Conservation (phyloP, 2,888 invertebrate species). For the Diaphora mendica region DNA sequence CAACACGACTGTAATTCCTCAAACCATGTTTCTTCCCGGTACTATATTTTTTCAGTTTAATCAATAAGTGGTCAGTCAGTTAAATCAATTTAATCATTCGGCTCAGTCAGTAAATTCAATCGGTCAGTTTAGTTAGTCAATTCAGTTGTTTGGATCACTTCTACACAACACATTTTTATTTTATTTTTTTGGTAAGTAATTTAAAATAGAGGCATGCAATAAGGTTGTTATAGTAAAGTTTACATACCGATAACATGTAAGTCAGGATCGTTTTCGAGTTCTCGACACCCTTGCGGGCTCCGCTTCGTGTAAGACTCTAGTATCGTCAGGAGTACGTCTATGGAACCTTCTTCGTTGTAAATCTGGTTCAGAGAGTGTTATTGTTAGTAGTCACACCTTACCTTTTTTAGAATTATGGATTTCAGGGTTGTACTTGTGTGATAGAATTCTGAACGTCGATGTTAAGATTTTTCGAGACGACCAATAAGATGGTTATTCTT, state of each 20-base stretch:
- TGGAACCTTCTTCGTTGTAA: conserved; percentile 78
- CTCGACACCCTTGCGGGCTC: conserved; percentile 63
- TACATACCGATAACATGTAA: conserved; percentile 69
- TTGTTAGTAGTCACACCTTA: not conserved
- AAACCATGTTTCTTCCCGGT: no score
- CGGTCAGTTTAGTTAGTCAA: not conserved
- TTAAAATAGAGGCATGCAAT: not conserved
- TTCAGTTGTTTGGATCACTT: not conserved
- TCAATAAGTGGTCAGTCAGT: no score
- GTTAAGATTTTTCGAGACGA: no score
- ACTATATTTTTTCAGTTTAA: no score
- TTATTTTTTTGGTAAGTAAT: not conserved
- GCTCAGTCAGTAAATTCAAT: not conserved
- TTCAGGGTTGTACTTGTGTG: not conserved
- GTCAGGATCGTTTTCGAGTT: conserved; percentile 69
- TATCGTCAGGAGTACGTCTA: conserved; percentile 82
- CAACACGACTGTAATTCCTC: no score
- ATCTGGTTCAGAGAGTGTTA: conserved; percentile 61
- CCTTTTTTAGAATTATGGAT: not conserved
- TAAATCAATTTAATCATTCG: not conserved
- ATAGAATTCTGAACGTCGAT: no score
- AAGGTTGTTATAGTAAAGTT: not conserved
- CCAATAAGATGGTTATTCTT: no score
- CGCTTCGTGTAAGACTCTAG: conserved; percentile 83
- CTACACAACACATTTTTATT: not conserved